Evolutionary conservation across 37 sponge, comb jelly and placozoan species (phyloP), one percentile per base, ranked within the genome.

Genomic region (Beroe forskalii): DNA sequence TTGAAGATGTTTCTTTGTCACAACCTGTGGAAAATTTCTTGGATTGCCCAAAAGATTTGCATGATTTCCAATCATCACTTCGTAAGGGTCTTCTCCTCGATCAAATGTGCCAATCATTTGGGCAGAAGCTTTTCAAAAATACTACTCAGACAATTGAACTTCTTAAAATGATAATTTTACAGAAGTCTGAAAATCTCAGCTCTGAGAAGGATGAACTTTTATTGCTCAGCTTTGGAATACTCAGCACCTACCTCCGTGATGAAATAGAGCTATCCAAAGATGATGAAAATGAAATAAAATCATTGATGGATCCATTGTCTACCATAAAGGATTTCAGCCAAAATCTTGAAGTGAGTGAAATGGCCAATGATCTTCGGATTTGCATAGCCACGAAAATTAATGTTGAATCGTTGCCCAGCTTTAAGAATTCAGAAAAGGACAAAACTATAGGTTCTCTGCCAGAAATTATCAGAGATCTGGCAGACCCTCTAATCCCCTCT

Each of bases 211-310:
- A 80, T 43, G 86, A 80, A 23, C 30, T 80, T 40, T 3, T 80
- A 4, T 23, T 43, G 30, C 28, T 44, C 4, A 80, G 86, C 42
- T 80, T 80, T 80, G 86, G 86, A 20, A 80, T 80, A 33, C 40
- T 80, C 30, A 80, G 86, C 86, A 80, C 86, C 3, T 80, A 80
- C 86, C 28, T 80, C 48, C 86, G 86, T 12, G 86, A 80, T 25
- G 86, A 80, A 44, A 80, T 80, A 41, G 35, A 40, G 30, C 48
- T 80, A 22, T 28, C 55, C 14, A 48, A 41, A 27, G 37, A 20
- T 0, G 86, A 80, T 80, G 55, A 80, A 23, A 42, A 43, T 44
- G 86, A 80, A 25, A 80, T 80, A 6, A 80, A 80, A 44, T 44
- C 55, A 3, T 48, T 80, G 8, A 12, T 80, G 9, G 55, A 42